Evolutionary conservation across 2,113 vertebrate species (phyloP).

Genomic region (Grammomys surdaster): DNA sequence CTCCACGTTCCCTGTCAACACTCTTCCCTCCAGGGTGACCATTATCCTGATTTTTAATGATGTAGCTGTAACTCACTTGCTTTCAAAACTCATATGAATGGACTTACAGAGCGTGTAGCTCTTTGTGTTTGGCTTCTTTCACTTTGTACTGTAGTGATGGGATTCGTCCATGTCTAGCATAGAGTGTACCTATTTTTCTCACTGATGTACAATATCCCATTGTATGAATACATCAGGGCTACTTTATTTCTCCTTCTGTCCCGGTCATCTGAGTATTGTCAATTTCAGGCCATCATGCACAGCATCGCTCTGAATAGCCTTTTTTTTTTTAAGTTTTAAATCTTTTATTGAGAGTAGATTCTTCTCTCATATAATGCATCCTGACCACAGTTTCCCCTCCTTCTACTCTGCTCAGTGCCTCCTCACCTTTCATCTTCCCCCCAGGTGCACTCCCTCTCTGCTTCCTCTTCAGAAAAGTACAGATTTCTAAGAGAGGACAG

Average conservation of each 20-base stretch:
- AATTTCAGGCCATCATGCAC: neutral
- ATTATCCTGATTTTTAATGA: neutral
- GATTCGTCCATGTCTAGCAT: neutral
- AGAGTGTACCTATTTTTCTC: conserved; percentile 11
- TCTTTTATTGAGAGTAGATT: neutral
- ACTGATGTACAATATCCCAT: neutral
- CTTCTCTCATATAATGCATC: neutral
- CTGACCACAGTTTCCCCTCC: neutral
- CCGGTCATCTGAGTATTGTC: neutral
- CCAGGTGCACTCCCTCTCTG: too few species aligned
- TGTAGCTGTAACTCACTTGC: neutral
- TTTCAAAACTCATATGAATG: conserved; percentile 49
- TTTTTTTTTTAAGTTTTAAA: neutral
- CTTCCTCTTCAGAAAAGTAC: neutral
- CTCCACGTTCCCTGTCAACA: neutral
- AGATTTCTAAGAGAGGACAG: neutral
- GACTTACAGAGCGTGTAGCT: conserved; percentile 18
- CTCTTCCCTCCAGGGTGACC: neutral
- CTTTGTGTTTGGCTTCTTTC: conserved; percentile 57
- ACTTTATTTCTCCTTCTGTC: neutral
- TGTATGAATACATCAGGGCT: neutral
- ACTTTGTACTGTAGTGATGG: neutral
- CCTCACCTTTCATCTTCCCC: rapidly evolving
- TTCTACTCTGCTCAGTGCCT: neutral
- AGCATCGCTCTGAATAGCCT: neutral